Percentiles rank a stretch among this genome's conserved stretches.
phyloP scores from a whole-genome alignment of 2,113 vertebrate genomes.

The Ursus arctos region DNA sequence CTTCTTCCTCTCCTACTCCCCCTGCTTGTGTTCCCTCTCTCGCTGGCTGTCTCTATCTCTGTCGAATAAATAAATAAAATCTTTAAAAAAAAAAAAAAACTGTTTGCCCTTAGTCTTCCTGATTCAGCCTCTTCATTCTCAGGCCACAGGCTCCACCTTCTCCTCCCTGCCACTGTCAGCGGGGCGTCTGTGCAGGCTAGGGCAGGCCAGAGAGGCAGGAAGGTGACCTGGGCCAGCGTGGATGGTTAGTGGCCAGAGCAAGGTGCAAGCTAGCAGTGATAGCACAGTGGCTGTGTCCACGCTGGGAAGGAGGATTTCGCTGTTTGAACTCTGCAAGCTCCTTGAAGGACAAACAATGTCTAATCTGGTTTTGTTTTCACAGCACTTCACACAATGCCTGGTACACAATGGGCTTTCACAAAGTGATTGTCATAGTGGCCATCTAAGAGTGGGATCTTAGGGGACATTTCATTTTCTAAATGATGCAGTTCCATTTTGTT shows the following conservation, averaged over 20 bases:
- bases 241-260: not conserved
- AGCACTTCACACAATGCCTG: not conserved
- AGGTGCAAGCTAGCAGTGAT: not conserved
- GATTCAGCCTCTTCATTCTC: conserved; percentile 4
- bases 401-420: not conserved
- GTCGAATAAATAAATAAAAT: too few species aligned
- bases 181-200: not conserved
- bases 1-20: too few species aligned
- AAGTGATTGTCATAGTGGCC: not conserved
- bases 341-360: not conserved
- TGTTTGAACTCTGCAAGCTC: not conserved
- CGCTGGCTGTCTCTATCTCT: too few species aligned
- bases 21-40: too few species aligned
- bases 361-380: not conserved
- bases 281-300: not conserved
- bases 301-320: not conserved
- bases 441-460: not conserved
- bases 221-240: not conserved
- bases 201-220: not conserved
- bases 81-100: too few species aligned
- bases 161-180: not conserved
- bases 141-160: not conserved
- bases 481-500: not conserved
- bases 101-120: not conserved
- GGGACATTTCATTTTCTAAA: not conserved